Percentiles rank a stretch among this genome's conserved stretches.
These are phyloP conservation scores for Neolamprologus sp. DNA, from an alignment of 2,113 vertebrate genomes.

Conservation along the genomic window DNA sequence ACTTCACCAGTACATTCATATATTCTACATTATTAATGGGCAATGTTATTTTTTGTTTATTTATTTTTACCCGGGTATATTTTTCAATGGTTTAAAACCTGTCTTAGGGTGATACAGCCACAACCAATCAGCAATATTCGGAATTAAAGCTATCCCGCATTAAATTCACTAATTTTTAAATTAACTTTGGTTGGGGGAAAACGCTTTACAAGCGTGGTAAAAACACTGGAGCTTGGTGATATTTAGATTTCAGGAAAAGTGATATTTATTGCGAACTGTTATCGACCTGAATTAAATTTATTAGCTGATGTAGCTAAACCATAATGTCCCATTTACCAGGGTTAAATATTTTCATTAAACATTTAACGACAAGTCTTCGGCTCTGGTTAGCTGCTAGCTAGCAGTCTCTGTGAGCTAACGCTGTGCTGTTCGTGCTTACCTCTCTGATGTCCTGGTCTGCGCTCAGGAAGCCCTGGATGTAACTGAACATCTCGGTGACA, in stretches of 20 bases:
- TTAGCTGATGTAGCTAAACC: background rate
- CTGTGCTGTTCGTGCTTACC: constrained; percentile 55
- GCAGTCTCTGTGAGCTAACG: background rate
- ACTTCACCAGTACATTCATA: background rate
- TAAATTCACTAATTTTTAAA: background rate
- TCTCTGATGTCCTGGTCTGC: constrained; percentile 92
- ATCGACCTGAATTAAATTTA: background rate
- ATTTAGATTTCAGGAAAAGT: background rate
- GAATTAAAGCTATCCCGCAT: background rate
- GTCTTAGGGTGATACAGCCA: background rate
- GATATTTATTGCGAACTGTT: background rate
- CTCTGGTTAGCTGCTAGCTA: background rate
- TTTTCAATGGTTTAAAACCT: background rate
- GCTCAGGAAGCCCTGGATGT: constrained; percentile 84
- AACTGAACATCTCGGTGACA: constrained; percentile 88
- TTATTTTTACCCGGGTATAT: background rate
- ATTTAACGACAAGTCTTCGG: background rate
- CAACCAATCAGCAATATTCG: background rate
- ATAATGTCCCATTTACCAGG: background rate
- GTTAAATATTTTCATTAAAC: background rate
- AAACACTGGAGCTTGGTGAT: background rate
- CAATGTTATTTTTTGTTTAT: background rate
- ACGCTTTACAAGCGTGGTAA: background rate
- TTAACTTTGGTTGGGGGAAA: background rate
- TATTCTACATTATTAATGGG: background rate